Evolutionary conservation across 2,113 vertebrate species (phyloP), one percentile per base, ranked within the genome.

Genomic region (Carassius carassius): DNA sequence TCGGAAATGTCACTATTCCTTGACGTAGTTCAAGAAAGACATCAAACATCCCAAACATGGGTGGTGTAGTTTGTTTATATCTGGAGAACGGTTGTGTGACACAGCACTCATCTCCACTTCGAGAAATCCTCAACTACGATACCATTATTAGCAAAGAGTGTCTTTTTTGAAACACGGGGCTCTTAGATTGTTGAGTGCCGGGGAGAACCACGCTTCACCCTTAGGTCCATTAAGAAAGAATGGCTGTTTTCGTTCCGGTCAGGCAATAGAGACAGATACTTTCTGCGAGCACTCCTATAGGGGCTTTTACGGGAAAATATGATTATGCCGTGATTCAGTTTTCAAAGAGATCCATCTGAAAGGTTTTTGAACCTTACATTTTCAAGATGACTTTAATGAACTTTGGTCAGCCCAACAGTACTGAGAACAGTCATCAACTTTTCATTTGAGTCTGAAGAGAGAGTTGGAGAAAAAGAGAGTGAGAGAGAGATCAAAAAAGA

Each of bases 71-170:
- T 35, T 78, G 77, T 78, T 78, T 44, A 2, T 44, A 3, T 5
- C 17, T 47, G 0, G 19, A 56, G 49, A 72, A 70, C 21, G 7
- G 6, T 67, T 69, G 37, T 81, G 4, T 29, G 88, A 87, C 88
- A 58, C 90, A 83, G 89, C 88, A 90, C 92, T 91, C 90, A 86
- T 92, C 87, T 89, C 84, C 56, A 47, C 88, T 69, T 62, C 89
- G 87, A 87, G 90, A 91, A 87, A 89, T 88, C 91, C 91, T 90
- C 90, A 92, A 92, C 87, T 82, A 85, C 86, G 89, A 88, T 91
- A 77, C 81, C 73, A 89, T 10, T 19, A 91, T 92, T 83, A 76
- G 58, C 87, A 90, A 93, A 93, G 89, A 89, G 87, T 88, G 73
- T 86, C 89, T 91, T 94, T 93, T 41, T 1, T 60, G 67, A 69